Percentiles rank a stretch among this genome's conserved stretches.
Evolutionary conservation across 2,888 invertebrate genomes (phyloP).

Genomic region (Tetranychus truncatus): DNA sequence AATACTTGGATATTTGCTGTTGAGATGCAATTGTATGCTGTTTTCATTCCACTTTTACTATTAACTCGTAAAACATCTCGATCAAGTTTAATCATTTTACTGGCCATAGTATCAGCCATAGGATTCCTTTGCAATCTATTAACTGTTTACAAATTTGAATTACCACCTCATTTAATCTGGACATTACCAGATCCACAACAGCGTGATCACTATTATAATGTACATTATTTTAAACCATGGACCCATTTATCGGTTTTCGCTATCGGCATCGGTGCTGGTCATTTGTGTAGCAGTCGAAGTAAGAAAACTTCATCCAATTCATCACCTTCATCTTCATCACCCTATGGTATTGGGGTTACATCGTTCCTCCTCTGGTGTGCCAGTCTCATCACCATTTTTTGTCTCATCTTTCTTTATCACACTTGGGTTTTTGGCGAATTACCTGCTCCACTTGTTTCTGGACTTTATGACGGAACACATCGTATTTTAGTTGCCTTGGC

Average conservation of each 20-base stretch:
- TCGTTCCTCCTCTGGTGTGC: not conserved
- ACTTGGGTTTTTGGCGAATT: constrained; percentile 21
- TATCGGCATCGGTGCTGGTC: constrained; percentile 21
- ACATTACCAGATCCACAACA: constrained; percentile 22
- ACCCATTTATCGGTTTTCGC: constrained; percentile 23
- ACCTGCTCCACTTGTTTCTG: constrained; percentile 18
- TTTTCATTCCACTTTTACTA: constrained; percentile 15
- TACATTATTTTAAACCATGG: constrained; percentile 22
- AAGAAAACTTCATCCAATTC: constrained; percentile 5
- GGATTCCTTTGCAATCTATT: constrained; percentile 18
- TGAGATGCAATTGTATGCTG: constrained; percentile 20
- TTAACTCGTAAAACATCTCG: not conserved
- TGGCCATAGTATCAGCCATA: constrained; percentile 9
- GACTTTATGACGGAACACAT: constrained; percentile 17
- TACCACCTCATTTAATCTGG: constrained; percentile 21
- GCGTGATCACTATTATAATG: constrained; percentile 19
- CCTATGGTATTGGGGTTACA: not conserved
- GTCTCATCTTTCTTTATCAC: not conserved
- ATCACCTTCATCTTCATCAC: not conserved
- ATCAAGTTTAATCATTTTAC: not conserved
- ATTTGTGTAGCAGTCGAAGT: constrained; percentile 3
- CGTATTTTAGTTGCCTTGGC: constrained; percentile 16
- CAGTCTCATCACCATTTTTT: not conserved
- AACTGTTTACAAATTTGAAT: constrained; percentile 18
- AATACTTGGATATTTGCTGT: constrained; percentile 22